Conservation (phyloP, 2,797 vertebrate species). For the Ispidina picta region DNA sequence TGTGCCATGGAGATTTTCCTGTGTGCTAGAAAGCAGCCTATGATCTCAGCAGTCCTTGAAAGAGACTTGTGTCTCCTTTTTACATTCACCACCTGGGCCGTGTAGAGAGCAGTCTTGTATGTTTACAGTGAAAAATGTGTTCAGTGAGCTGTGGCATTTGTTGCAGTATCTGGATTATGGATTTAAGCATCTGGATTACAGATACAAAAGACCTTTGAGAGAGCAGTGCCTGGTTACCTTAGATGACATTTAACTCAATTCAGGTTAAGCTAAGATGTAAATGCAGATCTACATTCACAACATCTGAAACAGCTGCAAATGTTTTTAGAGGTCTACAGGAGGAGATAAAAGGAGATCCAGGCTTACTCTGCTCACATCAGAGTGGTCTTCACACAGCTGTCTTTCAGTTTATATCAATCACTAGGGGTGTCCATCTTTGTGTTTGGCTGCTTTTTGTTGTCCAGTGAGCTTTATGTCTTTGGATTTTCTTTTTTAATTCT, state of each 20-base stretch:
- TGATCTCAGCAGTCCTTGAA: not conserved
- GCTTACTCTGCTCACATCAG: not conserved
- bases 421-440: not conserved
- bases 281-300: not conserved
- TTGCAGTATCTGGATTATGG: not conserved
- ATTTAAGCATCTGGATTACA: constrained; percentile 11
- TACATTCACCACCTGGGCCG: not conserved
- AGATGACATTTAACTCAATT: not conserved
- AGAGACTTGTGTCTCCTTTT: not conserved
- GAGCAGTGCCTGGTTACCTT: not conserved
- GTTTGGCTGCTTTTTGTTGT: not conserved
- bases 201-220: not conserved
- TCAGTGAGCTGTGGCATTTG: not conserved
- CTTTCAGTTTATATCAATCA: not conserved
- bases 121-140: not conserved
- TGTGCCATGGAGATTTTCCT: not conserved
- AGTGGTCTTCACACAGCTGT: not conserved
- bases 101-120: not conserved
- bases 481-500: not conserved
- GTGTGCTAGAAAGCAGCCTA: not conserved
- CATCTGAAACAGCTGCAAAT: not conserved
- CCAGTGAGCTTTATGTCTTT: not conserved
- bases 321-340: not conserved
- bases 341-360: not conserved
- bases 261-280: not conserved